Conservation (phyloP, 1,140 invertebrate species). For the Holotrichia oblita region DNA sequence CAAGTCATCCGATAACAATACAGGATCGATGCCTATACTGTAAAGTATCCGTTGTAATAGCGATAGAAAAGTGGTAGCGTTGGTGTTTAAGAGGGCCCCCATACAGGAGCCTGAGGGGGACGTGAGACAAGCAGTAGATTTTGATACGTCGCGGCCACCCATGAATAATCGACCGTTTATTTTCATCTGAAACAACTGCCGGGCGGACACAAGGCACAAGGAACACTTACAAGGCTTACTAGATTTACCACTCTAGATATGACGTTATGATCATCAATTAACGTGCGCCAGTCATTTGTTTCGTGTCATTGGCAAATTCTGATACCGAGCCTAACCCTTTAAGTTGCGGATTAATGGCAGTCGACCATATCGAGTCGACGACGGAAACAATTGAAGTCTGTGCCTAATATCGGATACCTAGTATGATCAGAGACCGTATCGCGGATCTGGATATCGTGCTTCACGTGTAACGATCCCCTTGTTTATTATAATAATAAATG, state of each 20-base stretch:
- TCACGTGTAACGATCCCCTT: neutral
- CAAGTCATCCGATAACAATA: constrained; percentile 29
- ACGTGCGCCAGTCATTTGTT: constrained; percentile 53
- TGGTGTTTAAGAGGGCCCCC: neutral
- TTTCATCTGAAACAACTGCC: constrained; percentile 46
- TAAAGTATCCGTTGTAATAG: constrained; percentile 6
- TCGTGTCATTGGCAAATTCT: constrained; percentile 54
- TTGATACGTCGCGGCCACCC: constrained; percentile 33
- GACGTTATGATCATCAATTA: constrained; percentile 56
- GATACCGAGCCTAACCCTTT: constrained; percentile 47
- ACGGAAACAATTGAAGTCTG: constrained; percentile 23
- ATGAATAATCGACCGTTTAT: constrained; percentile 44
- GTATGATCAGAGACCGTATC: neutral
- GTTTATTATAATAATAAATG: constrained; percentile 16
- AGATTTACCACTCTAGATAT: constrained; percentile 55
- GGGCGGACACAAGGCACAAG: constrained; percentile 22
- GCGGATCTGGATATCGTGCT: constrained; percentile 14
- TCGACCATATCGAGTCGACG: constrained; percentile 37
- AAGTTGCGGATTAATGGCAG: constrained; percentile 43
- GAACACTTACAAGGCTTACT: constrained; percentile 44
- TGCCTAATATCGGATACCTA: neutral
- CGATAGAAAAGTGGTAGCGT: constrained; percentile 28
- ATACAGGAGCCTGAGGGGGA: neutral
- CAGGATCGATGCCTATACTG: neutral
- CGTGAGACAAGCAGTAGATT: neutral